Evolutionary conservation across 2,113 vertebrate species (phyloP).

Genomic region (Gnathonemus echidnorhynchus): DNA sequence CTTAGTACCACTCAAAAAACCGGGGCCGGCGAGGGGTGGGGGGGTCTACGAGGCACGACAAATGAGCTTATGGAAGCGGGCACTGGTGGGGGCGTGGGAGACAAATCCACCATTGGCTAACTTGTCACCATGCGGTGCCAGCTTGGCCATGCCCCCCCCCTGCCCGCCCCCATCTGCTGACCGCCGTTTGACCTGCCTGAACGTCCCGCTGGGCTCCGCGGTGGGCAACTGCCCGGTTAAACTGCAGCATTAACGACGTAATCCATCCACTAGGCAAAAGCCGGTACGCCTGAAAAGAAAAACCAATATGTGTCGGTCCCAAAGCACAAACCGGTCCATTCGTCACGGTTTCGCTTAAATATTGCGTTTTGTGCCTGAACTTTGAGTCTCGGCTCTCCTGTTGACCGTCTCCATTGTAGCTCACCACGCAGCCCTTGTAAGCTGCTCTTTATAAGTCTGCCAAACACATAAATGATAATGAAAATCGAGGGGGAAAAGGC

Average conservation of each 20-base stretch:
- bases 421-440: background rate
- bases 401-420: conserved; percentile 9
- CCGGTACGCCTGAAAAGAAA: background rate
- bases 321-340: background rate
- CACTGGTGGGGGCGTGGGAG: background rate
- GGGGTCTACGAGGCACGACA: background rate
- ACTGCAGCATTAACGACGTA: background rate
- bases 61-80: background rate
- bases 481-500: background rate
- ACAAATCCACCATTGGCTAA: background rate
- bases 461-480: conserved; percentile 10
- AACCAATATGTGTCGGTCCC: background rate
- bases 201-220: background rate
- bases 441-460: conserved; percentile 7
- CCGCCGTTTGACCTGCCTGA: background rate
- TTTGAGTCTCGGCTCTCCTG: background rate
- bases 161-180: background rate
- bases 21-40: background rate
- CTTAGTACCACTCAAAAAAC: background rate
- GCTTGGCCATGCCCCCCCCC: background rate
- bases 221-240: background rate
- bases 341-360: background rate
- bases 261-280: background rate
- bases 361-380: background rate
- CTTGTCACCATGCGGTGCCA: conserved; percentile 6